Evolutionary conservation across 2,888 invertebrate genomes (phyloP).

Genomic region (Rhopalosiphum nymphaeae): DNA sequence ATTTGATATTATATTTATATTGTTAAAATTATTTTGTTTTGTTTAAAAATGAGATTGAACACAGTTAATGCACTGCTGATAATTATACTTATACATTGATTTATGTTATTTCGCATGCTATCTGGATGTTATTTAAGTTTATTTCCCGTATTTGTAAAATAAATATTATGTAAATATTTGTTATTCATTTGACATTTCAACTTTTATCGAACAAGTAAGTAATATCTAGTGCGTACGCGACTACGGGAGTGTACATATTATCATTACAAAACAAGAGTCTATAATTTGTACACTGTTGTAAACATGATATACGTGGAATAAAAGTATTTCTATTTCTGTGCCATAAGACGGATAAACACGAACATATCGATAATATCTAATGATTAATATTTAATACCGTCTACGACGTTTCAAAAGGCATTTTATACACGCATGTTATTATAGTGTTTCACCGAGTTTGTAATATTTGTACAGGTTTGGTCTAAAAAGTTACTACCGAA

Average conservation of each 20-base stretch:
- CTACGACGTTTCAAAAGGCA: neutral
- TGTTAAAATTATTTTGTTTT: neutral
- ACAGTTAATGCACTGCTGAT: neutral
- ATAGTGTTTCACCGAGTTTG: neutral
- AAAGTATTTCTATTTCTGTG: constrained; percentile 1
- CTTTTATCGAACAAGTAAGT: neutral
- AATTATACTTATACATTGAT: neutral
- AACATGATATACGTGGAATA: constrained; percentile 3
- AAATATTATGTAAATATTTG: constrained; percentile 20
- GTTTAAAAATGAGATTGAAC: neutral
- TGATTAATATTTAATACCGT: constrained; percentile 7
- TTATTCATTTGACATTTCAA: constrained; percentile 23
- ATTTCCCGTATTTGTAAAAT: neutral
- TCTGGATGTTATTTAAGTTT: neutral
- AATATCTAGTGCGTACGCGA: neutral
- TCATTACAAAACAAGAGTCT: neutral
- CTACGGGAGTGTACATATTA: neutral
- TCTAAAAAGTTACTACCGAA: constrained; percentile 11
- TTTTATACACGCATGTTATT: neutral
- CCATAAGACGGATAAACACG: constrained; percentile 11
- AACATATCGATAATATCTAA: neutral
- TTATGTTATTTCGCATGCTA: constrained; percentile 17
- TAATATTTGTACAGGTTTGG: constrained; percentile 19
- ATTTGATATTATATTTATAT: neutral
- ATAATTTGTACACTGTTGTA: neutral